Base-by-base conservation (phyloP, 2,888 invertebrate genomes). In the Drosophila kuntzei region DNA sequence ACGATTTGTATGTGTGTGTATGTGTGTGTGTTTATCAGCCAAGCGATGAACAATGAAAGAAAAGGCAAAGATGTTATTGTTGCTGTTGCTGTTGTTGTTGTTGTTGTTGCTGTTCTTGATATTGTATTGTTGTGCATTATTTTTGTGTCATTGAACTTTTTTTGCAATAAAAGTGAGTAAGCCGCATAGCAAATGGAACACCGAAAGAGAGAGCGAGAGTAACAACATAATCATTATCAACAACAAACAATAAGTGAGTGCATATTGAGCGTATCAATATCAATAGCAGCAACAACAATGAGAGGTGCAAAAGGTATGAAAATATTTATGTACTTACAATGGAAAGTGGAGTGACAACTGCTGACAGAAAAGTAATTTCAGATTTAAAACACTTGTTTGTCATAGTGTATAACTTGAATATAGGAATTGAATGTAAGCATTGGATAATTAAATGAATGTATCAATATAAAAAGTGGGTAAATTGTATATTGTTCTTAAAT, bases 141-240 rank as follows among this genome's bases (percentile, higher is more conserved):
- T 75, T 79, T 54, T 79, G 77, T 77, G 83, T 84, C 83, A 84
- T 86, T 84, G 83, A 84, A 88, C 83, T 88, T 86, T 83, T 83
- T 82, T 79, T 62, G 76, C 79, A 77, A 75, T 77, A 79, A 79
- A 77, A 59, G 76, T 66, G 75, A 74, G 79, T 79, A 74, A 70
- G 62, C 44, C 64, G 61, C 61, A 54, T 55, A 47, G 62, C 76
- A 77, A 75, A 47, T 65, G 61, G 74, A 74, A 62, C 58, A 60
- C 62, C 58, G 57, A 71, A 46, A 44, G 49, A 25, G 51, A 62
- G 37, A 71, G 22, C 14, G 32, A 58, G 27, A 25, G 36, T 49
- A 70, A 44, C 51, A 74, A 20, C 66, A 71, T 58, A 72, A 63
- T 73, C 58, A 63, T 64, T 55, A 55, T 34, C 50, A 39, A 39